phyloP scores from a whole-genome alignment of 2,113 vertebrate genomes.

The Microtus pennsylvanicus region DNA sequence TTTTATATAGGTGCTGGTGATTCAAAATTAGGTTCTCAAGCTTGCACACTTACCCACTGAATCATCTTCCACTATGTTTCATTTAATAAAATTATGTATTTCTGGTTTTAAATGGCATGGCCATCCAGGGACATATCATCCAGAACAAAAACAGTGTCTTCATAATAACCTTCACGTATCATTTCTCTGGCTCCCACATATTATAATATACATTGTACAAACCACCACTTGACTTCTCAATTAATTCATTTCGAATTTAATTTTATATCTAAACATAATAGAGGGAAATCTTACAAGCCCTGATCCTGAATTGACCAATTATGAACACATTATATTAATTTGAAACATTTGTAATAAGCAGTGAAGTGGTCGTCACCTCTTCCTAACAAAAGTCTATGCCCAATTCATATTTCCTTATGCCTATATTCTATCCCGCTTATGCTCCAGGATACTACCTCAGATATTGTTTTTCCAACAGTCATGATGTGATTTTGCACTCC shows the following conservation, averaged over 20 bases:
- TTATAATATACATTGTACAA: background rate
- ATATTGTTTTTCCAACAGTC: background rate
- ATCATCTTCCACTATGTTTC: background rate
- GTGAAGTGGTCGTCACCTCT: background rate
- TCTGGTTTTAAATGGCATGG: background rate
- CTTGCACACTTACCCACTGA: background rate
- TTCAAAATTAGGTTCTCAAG: background rate
- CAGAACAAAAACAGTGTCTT: background rate
- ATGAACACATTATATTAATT: background rate
- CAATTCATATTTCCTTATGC: background rate
- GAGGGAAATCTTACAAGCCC: background rate
- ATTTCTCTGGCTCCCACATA: background rate
- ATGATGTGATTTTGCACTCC: background rate
- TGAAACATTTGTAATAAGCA: background rate
- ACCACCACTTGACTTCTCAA: background rate
- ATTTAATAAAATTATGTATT: background rate
- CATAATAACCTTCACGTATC: accelerated
- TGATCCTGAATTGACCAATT: background rate
- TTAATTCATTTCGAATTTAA: background rate
- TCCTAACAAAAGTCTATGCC: background rate
- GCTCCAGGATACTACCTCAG: no score
- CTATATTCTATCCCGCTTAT: background rate
- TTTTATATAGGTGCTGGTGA: background rate
- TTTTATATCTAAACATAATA: background rate
- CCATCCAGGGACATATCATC: no score